phyloP scores from a whole-genome alignment of 2,797 vertebrate genomes.

The Halcyon chelicuti region DNA sequence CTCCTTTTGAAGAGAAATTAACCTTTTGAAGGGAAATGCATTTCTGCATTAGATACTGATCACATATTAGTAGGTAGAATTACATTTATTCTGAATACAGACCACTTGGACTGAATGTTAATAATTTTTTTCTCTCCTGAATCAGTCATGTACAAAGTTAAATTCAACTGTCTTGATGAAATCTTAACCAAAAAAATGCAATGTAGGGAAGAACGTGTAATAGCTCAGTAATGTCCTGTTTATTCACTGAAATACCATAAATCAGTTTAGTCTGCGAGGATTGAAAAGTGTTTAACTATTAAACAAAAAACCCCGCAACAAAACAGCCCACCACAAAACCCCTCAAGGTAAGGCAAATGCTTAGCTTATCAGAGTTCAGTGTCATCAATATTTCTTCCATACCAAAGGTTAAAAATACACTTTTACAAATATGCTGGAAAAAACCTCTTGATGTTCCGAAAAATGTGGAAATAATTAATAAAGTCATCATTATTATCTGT shows the following conservation, averaged over 20 bases:
- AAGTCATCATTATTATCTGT: background rate
- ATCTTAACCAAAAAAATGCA: background rate
- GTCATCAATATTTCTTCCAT: background rate
- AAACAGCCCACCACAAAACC: background rate
- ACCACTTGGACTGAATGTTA: background rate
- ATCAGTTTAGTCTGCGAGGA: background rate
- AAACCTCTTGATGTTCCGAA: background rate
- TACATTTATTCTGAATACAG: background rate
- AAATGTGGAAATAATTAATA: background rate
- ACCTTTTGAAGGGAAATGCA: background rate
- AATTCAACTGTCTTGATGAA: background rate
- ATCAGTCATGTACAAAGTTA: background rate
- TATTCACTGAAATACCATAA: background rate
- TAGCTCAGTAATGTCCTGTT: background rate
- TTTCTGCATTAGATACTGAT: background rate
- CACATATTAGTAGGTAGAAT: background rate
- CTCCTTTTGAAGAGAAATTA: background rate
- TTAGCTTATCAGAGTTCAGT: background rate
- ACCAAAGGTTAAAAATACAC: background rate
- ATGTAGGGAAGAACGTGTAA: background rate
- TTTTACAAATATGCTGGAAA: background rate
- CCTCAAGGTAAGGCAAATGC: background rate
- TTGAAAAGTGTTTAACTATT: background rate
- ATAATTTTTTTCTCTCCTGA: background rate
- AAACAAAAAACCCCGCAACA: background rate